Percentiles rank a stretch among this genome's conserved stretches.
Conservation (phyloP, 2,888 invertebrate species). For the Coelopa pilipes region DNA sequence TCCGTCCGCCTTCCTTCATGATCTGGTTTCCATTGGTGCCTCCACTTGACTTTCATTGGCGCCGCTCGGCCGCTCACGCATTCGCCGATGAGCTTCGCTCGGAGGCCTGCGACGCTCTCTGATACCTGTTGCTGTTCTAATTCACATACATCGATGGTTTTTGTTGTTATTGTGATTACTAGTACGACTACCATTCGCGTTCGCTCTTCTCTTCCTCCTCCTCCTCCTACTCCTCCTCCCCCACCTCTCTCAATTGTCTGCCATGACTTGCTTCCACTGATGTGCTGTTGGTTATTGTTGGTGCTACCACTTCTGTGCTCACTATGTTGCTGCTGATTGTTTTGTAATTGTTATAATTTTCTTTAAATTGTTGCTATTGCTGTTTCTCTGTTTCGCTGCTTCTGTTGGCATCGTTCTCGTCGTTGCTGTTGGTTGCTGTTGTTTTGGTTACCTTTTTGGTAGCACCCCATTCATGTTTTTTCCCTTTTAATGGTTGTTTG, state of each 20-base stretch:
- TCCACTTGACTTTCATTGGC: neutral
- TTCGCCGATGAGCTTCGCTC: no score
- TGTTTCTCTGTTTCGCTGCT: slow-evolving; percentile 6
- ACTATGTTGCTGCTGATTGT: slow-evolving; percentile 20
- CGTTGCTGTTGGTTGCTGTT: no score
- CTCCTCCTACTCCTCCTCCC: neutral
- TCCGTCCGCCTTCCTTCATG: neutral
- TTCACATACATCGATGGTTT: neutral
- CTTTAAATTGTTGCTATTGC: slow-evolving; percentile 12
- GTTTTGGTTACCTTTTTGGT: neutral
- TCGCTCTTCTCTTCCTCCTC: neutral
- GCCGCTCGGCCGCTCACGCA: neutral
- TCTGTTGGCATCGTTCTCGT: no score
- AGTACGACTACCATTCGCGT: neutral
- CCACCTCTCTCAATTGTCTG: slow-evolving; percentile 8
- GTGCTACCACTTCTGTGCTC: neutral
- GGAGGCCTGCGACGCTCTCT: neutral
- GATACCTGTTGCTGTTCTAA: neutral
- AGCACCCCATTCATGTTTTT: slow-evolving; percentile 16
- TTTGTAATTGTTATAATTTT: slow-evolving; percentile 28
- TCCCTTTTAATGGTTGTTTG: slow-evolving; percentile 1
- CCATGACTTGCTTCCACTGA: slow-evolving; percentile 18
- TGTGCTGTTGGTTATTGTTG: slow-evolving; percentile 9
- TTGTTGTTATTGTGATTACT: neutral
- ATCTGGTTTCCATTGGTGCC: neutral